Conservation (phyloP, 1,140 invertebrate species). For the Trichonephila clavipes region DNA sequence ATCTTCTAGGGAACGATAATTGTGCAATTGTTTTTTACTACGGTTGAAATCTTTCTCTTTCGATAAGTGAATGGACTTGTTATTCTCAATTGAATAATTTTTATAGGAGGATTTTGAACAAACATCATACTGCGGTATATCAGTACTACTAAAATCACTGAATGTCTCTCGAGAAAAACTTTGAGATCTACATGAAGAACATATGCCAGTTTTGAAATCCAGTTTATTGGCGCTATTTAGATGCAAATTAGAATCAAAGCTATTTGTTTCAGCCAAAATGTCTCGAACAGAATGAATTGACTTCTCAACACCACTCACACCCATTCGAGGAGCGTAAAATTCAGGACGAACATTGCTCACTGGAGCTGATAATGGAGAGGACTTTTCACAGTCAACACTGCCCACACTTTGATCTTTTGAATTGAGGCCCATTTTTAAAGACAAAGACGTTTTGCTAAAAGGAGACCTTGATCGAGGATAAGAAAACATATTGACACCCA, state of each 20-base stretch:
- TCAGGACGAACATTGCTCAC: slow-evolving; percentile 27
- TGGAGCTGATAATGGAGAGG: slow-evolving; percentile 66
- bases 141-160: slow-evolving; percentile 52
- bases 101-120: slow-evolving; percentile 19
- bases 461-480: slow-evolving; percentile 69
- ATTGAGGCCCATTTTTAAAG: slow-evolving; percentile 58
- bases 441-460: slow-evolving; percentile 53
- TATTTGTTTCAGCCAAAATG: slow-evolving; percentile 37
- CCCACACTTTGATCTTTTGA: slow-evolving; percentile 48
- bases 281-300: slow-evolving; percentile 30
- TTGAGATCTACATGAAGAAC: slow-evolving; percentile 64
- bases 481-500: slow-evolving; percentile 71
- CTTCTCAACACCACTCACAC: slow-evolving; percentile 64
- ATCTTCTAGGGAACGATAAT: neutral
- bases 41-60: neutral
- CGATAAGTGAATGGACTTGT: neutral
- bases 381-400: slow-evolving; percentile 40
- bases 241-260: slow-evolving; percentile 32
- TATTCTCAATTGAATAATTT: neutral
- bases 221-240: neutral
- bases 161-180: slow-evolving; percentile 46
- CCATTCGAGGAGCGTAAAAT: slow-evolving; percentile 66
- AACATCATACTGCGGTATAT: slow-evolving; percentile 38
- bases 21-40: neutral
- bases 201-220: slow-evolving; percentile 65